Evolutionary conservation across 2,888 invertebrate species (phyloP), one percentile per base, ranked within the genome.

Genomic region (Lycaena phlaeas): DNA sequence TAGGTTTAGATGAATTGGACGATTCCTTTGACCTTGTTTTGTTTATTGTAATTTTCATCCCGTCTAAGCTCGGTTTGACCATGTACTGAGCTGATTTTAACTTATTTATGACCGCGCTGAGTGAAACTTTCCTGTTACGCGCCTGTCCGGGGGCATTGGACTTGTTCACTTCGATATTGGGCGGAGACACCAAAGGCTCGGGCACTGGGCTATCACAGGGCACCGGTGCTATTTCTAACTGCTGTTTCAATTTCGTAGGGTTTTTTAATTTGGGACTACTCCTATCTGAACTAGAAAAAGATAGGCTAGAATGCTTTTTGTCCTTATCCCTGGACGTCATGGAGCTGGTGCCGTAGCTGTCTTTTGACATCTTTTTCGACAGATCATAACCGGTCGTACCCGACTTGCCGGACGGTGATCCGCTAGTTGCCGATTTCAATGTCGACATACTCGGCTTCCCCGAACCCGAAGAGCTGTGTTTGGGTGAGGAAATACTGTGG

Each of bases 391-490:
- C 85, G 17, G 85, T 86, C 3, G 79, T 76, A 0, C 76, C 72
- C 7, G 86, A 86, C 62, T 89, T 89, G 17, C 87, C 87, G n/a
- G 88, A 89, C 1, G 91, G 90, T 1, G 91, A 90, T 4, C 84
- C 79, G 58, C 89, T 89, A 1, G 90, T 87, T 1, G 94, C 93
- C 26, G 92, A 94, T 64, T 95, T 95, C 14, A 95, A 70, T 1
- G 94, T 89, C 0, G 94, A 93, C 93, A 95, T 94, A 59, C 94
- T 94, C 0, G 95, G 95, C 61, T 95, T 95, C 0, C 95, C 95
- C 1, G 93, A 90, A 42, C 90, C 87, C 1, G 89, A 87, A 14
- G 89, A 88, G 53, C 87, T 86, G 54, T 93, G 93, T 65, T 94
- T 94, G 12, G 94, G 94, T 10, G 93, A 93, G 9, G 90, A 89